Conservation (phyloP, 2,113 vertebrate genomes). For the Thermophis baileyi region DNA sequence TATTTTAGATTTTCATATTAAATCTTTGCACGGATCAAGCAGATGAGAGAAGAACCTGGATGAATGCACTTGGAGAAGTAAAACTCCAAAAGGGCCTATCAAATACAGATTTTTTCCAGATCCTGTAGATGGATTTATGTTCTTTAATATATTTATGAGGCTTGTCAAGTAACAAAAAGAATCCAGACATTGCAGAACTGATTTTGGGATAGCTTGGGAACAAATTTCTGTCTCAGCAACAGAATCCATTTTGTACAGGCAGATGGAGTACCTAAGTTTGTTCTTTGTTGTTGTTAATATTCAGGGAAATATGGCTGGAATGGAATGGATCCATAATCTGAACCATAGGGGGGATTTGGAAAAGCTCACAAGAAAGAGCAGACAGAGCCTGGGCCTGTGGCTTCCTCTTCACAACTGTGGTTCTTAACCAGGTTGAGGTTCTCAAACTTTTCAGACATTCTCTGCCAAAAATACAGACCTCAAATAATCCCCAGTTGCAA, state of each 20-base stretch:
- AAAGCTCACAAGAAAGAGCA: background rate
- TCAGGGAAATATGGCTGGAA: background rate
- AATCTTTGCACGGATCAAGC: background rate
- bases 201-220: background rate
- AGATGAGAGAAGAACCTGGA: background rate
- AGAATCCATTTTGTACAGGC: background rate
- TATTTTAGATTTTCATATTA: background rate
- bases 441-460: background rate
- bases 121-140: conserved; percentile 2
- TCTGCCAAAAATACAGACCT: conserved; percentile 1
- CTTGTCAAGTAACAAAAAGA: conserved; percentile 16
- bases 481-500: conserved; percentile 21
- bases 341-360: background rate
- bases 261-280: background rate
- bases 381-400: background rate
- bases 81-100: background rate
- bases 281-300: background rate
- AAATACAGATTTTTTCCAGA: background rate
- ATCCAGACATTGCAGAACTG: background rate
- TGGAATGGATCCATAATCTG: background rate
- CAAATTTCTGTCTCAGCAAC: background rate
- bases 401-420: background rate
- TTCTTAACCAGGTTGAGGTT: background rate
- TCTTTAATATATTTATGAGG: conserved; percentile 28
- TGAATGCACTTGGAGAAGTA: background rate